Conservation (phyloP, 2,888 invertebrate species). For the Andricus quercusramuli region DNA sequence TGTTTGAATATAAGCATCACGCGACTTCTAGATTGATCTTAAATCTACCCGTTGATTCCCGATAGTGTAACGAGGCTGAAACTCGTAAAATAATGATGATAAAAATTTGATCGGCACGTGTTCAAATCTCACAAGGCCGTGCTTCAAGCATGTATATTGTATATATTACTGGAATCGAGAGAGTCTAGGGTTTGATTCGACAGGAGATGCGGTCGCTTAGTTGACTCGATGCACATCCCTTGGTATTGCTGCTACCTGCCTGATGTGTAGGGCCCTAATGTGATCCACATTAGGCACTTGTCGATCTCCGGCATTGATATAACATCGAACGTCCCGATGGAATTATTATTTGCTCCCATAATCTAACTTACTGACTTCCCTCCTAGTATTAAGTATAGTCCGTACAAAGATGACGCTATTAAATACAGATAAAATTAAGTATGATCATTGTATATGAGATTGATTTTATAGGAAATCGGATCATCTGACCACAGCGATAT, state of each 20-base stretch:
- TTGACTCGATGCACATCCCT: neutral
- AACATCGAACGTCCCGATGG: neutral
- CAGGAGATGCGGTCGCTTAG: slow-evolving; percentile 4
- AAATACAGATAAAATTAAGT: too few relatives aligned
- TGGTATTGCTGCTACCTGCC: neutral
- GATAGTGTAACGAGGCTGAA: too few relatives aligned
- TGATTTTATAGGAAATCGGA: too few relatives aligned
- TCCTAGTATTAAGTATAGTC: too few relatives aligned
- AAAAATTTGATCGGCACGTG: neutral
- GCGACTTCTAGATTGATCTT: too few relatives aligned
- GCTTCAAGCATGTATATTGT: neutral
- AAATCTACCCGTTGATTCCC: too few relatives aligned
- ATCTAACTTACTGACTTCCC: neutral
- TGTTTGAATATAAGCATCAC: too few relatives aligned
- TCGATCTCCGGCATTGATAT: neutral
- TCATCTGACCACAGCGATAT: too few relatives aligned
- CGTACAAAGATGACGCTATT: too few relatives aligned
- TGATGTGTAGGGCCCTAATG: neutral
- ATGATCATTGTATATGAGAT: too few relatives aligned
- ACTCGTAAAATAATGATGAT: too few relatives aligned
- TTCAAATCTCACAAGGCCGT: neutral
- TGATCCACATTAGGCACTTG: neutral
- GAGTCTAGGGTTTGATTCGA: neutral
- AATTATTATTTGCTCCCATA: neutral
- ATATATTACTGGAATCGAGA: neutral